A percentile compares a stretch with the other conserved stretches of the same genome.
phyloP scores from a whole-genome alignment of 2,797 vertebrate species.

The Perodicticus potto region DNA sequence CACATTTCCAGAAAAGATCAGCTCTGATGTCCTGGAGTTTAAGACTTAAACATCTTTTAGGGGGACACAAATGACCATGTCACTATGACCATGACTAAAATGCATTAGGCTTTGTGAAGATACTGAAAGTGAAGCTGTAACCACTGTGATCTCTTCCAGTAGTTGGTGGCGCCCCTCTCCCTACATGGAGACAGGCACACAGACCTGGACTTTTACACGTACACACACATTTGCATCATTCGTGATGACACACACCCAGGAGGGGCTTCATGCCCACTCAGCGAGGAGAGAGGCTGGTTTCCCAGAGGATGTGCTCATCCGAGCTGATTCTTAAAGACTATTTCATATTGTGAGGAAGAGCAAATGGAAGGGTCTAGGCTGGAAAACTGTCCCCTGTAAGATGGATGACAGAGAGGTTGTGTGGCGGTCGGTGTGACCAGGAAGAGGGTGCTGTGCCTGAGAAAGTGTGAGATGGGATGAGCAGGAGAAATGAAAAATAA shows the following conservation, averaged over 20 bases:
- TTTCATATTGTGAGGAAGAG: too few species aligned
- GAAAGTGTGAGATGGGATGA: background rate
- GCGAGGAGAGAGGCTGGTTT: background rate
- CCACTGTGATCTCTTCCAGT: fast-evolving
- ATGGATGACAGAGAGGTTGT: background rate
- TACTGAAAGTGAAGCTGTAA: background rate
- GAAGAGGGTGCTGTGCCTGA: fast-evolving
- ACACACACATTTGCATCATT: background rate
- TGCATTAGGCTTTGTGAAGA: background rate
- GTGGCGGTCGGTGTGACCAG: fast-evolving
- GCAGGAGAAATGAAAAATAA: too few species aligned
- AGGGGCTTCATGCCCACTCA: background rate
- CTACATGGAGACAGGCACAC: background rate
- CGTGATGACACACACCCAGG: fast-evolving
- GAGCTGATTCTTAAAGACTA: background rate
- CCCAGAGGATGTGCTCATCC: too few species aligned
- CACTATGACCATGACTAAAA: background rate
- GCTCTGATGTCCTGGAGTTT: background rate
- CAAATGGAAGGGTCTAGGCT: background rate
- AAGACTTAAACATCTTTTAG: background rate
- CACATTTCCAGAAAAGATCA: background rate
- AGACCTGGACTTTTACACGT: too few species aligned
- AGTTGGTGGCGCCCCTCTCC: fast-evolving
- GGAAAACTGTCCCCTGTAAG: background rate
- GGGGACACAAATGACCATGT: background rate